Evolutionary conservation across 2,888 invertebrate genomes (phyloP).

Genomic region (Machimus atricapillus): DNA sequence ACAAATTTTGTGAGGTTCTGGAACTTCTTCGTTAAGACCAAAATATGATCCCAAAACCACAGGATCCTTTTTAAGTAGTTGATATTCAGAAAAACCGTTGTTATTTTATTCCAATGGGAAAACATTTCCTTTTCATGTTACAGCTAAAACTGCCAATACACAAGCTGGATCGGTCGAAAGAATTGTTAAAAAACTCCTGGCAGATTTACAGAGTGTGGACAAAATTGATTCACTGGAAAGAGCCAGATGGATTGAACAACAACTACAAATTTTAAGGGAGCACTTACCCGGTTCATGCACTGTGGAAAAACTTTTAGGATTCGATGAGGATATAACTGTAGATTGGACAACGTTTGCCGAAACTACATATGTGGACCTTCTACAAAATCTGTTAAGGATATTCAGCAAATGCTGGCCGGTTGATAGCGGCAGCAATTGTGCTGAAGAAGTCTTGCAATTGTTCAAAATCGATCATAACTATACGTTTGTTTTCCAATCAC

Average conservation of each 20-base stretch:
- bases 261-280: conserved; percentile 55
- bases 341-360: conserved; percentile 61
- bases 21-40: neutral
- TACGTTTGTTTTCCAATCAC: conserved; percentile 52
- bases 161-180: conserved; percentile 37
- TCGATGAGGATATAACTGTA: conserved; percentile 62
- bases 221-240: conserved; percentile 59
- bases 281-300: conserved; percentile 65
- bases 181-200: conserved; percentile 51
- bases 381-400: conserved; percentile 64
- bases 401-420: conserved; percentile 69
- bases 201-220: conserved; percentile 51
- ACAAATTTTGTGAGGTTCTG: neutral
- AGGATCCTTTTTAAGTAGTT: neutral
- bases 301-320: conserved; percentile 69
- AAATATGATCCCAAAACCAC: neutral
- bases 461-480: conserved; percentile 56
- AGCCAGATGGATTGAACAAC: conserved; percentile 54
- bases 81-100: neutral
- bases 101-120: conserved; percentile 35
- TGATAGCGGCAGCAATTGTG: conserved; percentile 45
- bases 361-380: conserved; percentile 64
- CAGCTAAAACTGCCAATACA: conserved; percentile 51
- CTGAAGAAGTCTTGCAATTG: conserved; percentile 51
- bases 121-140: conserved; percentile 55